Evolutionary conservation across 2,888 invertebrate species (phyloP), one percentile per base, ranked within the genome.

Genomic region (Globia sparganii): DNA sequence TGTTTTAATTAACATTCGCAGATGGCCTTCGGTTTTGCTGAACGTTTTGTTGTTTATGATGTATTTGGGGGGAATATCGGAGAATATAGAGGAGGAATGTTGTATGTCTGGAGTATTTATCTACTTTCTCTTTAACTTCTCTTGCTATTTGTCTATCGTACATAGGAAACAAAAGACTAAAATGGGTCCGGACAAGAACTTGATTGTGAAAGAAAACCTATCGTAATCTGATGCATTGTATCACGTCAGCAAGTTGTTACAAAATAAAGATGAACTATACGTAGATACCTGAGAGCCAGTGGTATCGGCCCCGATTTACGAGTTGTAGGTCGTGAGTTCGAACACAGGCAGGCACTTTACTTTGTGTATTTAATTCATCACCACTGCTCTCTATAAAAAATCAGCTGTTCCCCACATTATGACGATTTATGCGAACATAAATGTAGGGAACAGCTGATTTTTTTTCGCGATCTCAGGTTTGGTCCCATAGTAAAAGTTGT

Each of bases 1-100:
- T 92, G 94, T 94, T 94, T 94, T 94, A 94, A 94, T 94, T 94
- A 94, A 94, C 93, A 93, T 90, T 90, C 90, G 87, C 89, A 90
- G 89, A 87, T 90, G 89, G 89, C 91, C 91, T 91, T 91, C 91
- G 92, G 91, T 91, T 92, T 90, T 92, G 91, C 91, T 91, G 90
- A 87, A 91, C 91, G 86, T 84, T 84, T 86, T 89, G 86, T 87
- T 92, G 92, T 92, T 93, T 92, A 93, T 93, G 92, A 93, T 91
- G 88, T 91, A 92, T 92, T 92, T 78, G 87, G 76, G 66, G 78
- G 77, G 81, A 67, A 67, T 70, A 91, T 92, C 91, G 72, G 81
- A 40, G 61, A 91, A 92, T 88, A 88, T 89, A 85, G 81, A 82
- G 83, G 53, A 46, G 37, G 65, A 61, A 59, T 53, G 31, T 34